A percentile compares a stretch with the other conserved stretches of the same genome.
Evolutionary conservation across 2,797 vertebrate species (phyloP).

Genomic region (Columba guinea): DNA sequence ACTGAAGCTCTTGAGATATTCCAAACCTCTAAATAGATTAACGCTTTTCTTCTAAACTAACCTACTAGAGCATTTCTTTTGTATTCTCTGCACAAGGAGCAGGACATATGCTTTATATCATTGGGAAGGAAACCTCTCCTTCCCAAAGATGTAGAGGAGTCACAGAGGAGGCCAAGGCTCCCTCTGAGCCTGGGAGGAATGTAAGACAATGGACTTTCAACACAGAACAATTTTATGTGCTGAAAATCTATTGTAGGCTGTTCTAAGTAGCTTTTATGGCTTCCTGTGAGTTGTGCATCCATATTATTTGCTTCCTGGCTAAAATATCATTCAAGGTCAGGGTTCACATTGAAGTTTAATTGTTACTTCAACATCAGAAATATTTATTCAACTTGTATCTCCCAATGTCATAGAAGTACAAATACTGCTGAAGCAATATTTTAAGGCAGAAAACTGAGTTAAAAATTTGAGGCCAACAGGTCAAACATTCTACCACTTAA

Average conservation of each 20-base stretch:
- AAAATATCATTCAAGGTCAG: constrained; percentile 2
- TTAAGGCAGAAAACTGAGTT: not conserved
- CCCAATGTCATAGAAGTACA: constrained; percentile 24
- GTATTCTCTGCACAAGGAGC: not conserved
- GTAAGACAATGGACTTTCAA: not conserved
- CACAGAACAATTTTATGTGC: not conserved
- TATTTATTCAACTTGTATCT: constrained; percentile 39
- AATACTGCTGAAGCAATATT: constrained; percentile 27
- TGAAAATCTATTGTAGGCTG: not conserved
- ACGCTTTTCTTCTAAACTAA: not conserved
- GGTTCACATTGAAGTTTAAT: not conserved
- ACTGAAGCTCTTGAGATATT: constrained; percentile 20
- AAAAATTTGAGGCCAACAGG: constrained; percentile 48
- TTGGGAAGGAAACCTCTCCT: constrained; percentile 6
- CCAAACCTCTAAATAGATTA: not conserved
- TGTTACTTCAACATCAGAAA: constrained; percentile 29
- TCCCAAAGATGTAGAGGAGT: not conserved
- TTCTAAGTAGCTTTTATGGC: constrained; percentile 1
- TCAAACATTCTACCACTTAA: constrained; percentile 23
- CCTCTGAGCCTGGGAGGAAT: not conserved
- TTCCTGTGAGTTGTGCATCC: not conserved
- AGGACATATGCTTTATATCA: constrained; percentile 20
- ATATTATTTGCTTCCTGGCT: constrained; percentile 2
- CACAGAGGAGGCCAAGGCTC: not conserved
- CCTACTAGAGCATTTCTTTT: not conserved